phyloP scores from a whole-genome alignment of 2,888 invertebrate species.

The Cremastobaeus sp. region DNA sequence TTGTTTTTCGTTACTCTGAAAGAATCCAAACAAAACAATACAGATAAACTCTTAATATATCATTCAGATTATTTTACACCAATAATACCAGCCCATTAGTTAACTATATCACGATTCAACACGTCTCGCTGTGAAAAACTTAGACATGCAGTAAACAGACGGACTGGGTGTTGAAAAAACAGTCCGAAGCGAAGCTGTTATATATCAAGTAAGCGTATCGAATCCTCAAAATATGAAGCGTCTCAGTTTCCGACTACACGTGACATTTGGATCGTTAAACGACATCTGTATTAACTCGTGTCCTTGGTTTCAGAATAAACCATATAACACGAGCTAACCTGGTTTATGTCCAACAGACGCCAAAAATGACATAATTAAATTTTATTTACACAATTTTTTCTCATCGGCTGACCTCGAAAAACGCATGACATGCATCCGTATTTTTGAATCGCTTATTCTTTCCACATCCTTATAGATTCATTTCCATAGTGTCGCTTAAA shows the following conservation, averaged over 20 bases:
- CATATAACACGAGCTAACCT: constrained; percentile 9
- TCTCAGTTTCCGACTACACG: constrained; percentile 29
- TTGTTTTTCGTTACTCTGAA: no score
- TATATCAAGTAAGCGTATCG: constrained; percentile 46
- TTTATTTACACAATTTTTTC: constrained; percentile 33
- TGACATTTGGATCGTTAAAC: constrained; percentile 37
- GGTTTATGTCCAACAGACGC: constrained; percentile 32
- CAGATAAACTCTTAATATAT: constrained; percentile 7
- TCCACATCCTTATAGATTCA: no score
- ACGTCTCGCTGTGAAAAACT: constrained; percentile 8
- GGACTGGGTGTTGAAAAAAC: constrained; percentile 39
- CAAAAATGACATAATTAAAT: constrained; percentile 16
- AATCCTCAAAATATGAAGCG: constrained; percentile 36
- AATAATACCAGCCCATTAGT: constrained; percentile 25
- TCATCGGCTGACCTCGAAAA: constrained; percentile 19
- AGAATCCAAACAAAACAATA: neutral
- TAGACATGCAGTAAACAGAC: constrained; percentile 15
- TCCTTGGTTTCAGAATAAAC: constrained; percentile 40
- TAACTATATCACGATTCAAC: constrained; percentile 27
- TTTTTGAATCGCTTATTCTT: no score
- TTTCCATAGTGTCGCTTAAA: no score
- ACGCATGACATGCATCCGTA: constrained; percentile 9
- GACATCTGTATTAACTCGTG: constrained; percentile 50
- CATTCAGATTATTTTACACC: constrained; percentile 19
- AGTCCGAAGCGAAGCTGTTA: constrained; percentile 25